Evolutionary conservation across 2,888 invertebrate genomes (phyloP).

Genomic region (Cosmorhoe ocellata): DNA sequence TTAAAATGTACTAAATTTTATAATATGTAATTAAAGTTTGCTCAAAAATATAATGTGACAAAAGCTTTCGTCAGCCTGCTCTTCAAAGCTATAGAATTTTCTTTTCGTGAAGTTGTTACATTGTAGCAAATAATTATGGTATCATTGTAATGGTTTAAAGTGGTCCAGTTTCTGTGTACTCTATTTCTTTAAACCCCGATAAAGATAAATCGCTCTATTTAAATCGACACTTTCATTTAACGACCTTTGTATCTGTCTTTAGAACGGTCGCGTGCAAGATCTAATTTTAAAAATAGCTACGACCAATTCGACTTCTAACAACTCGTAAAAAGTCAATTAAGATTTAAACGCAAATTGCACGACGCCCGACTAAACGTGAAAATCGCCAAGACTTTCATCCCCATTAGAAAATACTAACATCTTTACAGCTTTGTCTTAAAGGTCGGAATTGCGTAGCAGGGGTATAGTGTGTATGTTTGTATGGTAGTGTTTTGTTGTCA

Average conservation of each 20-base stretch:
- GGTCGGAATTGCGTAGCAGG: slow-evolving; percentile 11
- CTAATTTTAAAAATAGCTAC: slow-evolving; percentile 68
- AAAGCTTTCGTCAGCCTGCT: no score
- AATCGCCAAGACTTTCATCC: slow-evolving; percentile 11
- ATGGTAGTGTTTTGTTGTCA: slow-evolving; percentile 28
- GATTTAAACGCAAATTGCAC: slow-evolving; percentile 65
- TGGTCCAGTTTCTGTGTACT: slow-evolving; percentile 1
- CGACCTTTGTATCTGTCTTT: slow-evolving; percentile 29
- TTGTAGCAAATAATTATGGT: no score
- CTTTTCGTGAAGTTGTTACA: no score
- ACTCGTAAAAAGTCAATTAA: slow-evolving; percentile 77
- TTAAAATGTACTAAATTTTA: no score
- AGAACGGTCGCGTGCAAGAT: slow-evolving; percentile 67
- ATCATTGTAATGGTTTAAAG: background rate
- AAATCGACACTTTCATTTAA: slow-evolving; percentile 35
- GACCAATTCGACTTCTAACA: slow-evolving; percentile 67
- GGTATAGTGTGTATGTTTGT: slow-evolving; percentile 11
- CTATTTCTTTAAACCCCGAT: slow-evolving; percentile 11
- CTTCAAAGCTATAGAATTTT: no score
- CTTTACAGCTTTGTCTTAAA: slow-evolving; percentile 3
- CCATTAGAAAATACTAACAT: background rate
- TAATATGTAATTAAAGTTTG: no score
- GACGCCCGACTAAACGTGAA: slow-evolving; percentile 41
- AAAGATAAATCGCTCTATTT: slow-evolving; percentile 26
- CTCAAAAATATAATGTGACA: no score